Base-by-base conservation (phyloP, 2,797 vertebrate species). In the Halcyon smyrnensis region DNA sequence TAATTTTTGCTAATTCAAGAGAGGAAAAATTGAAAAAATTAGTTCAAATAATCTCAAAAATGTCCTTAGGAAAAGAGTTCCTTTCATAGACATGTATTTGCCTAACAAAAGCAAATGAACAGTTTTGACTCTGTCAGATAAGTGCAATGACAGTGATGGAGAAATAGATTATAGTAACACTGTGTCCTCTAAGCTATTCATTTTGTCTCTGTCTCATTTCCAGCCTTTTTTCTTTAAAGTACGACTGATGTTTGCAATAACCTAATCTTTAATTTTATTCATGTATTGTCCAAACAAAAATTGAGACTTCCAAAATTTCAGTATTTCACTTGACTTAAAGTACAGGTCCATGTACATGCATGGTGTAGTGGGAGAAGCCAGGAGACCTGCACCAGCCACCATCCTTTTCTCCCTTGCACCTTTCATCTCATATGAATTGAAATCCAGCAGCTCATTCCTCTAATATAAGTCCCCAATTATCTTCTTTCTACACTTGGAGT, bases 161-260 rank as follows among this genome's bases (percentile, higher is more conserved):
- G 89, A 74, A 90, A 87, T 53, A 89, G 53, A 91, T 79, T 53
- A 9, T 8, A 62, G 50, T 62, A 80, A 86, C 45, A 83, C 30
- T 68, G 54, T 59, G 43, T 90, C 76, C 70, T 82, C 67, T 75
- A 70, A 60, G 25, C 20, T 81, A 76, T 89, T 91, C 28, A 76
- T 94, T 85, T 45, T 91, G 41, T 91, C 53, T 88, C 78, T 86
- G n/a, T 68, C 85, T 95, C 48, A 54, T 87, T 93, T 96, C 82
- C 57, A 94, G 80, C 32, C 79, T 82, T n/a, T 68, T 8, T 15
- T 6, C n/a, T 28, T 53, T 56, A 18, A 80, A 89, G 32, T 64
- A 64, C 56, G 68, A 79, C n/a, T 92, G 81, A 83, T 39, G 19
- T 36, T 77, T 90, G 27, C 65, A 76, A 90, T 90, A 96, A 89